phyloP scores from a whole-genome alignment of 2,113 vertebrate species.

The Megalops atlanticus region DNA sequence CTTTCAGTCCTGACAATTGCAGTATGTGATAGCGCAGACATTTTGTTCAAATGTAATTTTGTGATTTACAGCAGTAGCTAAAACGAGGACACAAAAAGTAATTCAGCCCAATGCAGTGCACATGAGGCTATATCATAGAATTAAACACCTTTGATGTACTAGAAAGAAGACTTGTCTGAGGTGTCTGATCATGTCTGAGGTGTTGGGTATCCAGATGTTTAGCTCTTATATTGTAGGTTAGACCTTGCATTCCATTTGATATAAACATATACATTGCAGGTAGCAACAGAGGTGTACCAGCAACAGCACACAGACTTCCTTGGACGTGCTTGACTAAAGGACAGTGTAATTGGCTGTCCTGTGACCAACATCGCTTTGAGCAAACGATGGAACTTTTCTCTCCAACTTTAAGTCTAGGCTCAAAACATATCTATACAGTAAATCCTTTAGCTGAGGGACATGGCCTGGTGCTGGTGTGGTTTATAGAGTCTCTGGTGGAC shows the following conservation, averaged over 20 bases:
- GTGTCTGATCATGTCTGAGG: neutral
- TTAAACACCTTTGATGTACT: too few relatives aligned
- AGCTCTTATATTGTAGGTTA: neutral
- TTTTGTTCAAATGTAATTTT: neutral
- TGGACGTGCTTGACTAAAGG: neutral
- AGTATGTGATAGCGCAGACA: neutral
- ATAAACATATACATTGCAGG: neutral
- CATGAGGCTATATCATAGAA: too few relatives aligned
- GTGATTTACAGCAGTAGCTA: too few relatives aligned
- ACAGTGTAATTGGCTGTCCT: neutral
- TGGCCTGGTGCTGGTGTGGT: too few relatives aligned
- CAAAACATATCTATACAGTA: too few relatives aligned
- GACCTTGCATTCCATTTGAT: neutral
- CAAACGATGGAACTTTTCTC: too few relatives aligned
- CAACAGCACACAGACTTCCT: neutral
- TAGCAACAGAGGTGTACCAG: neutral
- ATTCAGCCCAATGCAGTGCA: too few relatives aligned
- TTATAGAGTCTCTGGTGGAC: too few relatives aligned
- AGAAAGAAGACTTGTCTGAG: neutral
- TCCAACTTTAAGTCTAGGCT: too few relatives aligned
- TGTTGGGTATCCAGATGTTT: neutral
- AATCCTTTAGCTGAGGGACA: too few relatives aligned
- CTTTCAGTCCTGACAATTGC: neutral
- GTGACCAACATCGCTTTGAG: too few relatives aligned
- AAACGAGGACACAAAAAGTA: too few relatives aligned